Percentiles rank a stretch among this genome's conserved stretches.
phyloP scores from a whole-genome alignment of 2,888 invertebrate species.

The Leptarthrus brevirostris region DNA sequence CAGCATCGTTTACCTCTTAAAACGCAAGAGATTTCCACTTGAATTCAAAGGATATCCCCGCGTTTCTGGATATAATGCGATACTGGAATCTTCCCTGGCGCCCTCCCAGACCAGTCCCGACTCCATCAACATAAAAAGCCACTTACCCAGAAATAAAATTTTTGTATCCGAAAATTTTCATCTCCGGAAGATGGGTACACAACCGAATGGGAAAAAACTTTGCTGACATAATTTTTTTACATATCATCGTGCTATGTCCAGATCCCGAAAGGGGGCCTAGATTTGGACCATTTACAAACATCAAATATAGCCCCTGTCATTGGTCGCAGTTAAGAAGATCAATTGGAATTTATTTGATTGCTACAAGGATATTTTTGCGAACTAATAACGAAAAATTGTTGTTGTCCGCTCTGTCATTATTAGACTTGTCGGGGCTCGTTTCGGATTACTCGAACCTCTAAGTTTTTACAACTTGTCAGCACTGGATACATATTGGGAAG shows the following conservation, averaged over 20 bases:
- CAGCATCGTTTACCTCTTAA: background rate
- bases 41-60: constrained; percentile 31
- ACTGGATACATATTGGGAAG: background rate
- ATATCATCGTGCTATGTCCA: constrained; percentile 9
- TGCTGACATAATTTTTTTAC: constrained; percentile 41
- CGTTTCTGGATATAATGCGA: constrained; percentile 19
- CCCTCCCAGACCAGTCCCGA: background rate
- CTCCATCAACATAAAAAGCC: constrained; percentile 38
- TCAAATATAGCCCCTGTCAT: background rate
- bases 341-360: constrained; percentile 40
- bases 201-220: constrained; percentile 17
- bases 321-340: constrained; percentile 25
- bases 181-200: constrained; percentile 18
- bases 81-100: background rate
- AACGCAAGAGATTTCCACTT: constrained; percentile 7
- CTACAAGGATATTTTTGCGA: constrained; percentile 5
- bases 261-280: background rate
- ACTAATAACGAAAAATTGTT: constrained; percentile 21
- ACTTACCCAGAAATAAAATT: constrained; percentile 43
- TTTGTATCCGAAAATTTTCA: constrained; percentile 32
- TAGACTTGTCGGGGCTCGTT: no score
- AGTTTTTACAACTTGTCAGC: no score
- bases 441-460: no score
- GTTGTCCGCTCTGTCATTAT: background rate
- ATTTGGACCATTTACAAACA: constrained; percentile 14